phyloP scores from a whole-genome alignment of 2,888 invertebrate species.

The Petrolisthes manimaculis region DNA sequence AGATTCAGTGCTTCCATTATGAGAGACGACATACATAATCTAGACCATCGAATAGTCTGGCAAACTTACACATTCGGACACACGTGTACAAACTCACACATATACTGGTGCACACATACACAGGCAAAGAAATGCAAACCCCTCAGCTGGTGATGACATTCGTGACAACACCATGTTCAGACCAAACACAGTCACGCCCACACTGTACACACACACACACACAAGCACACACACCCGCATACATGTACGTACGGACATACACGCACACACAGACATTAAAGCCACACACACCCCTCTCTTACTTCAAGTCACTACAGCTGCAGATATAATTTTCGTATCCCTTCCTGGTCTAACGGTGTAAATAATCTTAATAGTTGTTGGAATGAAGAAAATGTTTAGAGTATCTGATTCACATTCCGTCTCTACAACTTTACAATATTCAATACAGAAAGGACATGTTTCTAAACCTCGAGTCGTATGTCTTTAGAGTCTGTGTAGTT shows the following conservation, averaged over 20 bases:
- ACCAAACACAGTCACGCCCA: not conserved
- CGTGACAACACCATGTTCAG: not conserved
- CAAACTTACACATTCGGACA: not conserved
- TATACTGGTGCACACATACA: slow-evolving; percentile 20
- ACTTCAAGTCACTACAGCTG: not conserved
- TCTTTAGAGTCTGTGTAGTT: too few relatives aligned
- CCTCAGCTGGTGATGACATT: not conserved
- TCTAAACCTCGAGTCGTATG: too few relatives aligned
- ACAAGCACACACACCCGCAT: not conserved
- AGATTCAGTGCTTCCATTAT: not conserved
- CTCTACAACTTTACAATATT: too few relatives aligned
- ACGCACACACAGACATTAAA: slow-evolving; percentile 6
- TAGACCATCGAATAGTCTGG: not conserved
- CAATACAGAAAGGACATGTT: too few relatives aligned
- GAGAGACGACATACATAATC: not conserved
- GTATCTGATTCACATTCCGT: too few relatives aligned
- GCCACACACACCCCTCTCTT: not conserved
- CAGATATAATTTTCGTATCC: not conserved
- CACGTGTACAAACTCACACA: slow-evolving; percentile 22
- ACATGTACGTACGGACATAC: not conserved
- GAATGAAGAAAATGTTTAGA: too few relatives aligned
- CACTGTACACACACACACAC: slow-evolving; percentile 15
- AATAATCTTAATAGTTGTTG: too few relatives aligned
- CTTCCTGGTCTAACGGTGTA: not conserved
- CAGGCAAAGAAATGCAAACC: not conserved